phyloP scores from a whole-genome alignment of 2,888 invertebrate genomes.

The Calliphora vomitoria region DNA sequence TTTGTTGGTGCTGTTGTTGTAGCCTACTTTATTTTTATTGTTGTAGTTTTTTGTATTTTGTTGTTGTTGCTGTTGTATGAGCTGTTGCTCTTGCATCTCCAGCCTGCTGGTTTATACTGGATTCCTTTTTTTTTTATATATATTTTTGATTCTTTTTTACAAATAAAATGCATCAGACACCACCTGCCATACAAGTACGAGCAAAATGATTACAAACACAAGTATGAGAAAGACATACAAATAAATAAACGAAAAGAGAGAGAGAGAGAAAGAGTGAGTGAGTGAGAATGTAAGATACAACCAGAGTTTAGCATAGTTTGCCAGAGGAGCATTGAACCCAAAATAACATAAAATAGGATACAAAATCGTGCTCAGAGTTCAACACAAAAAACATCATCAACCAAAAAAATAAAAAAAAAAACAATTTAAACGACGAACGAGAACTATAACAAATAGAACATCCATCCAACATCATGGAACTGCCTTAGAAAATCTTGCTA shows the following conservation, averaged over 20 bases:
- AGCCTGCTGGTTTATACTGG: slow-evolving; percentile 42
- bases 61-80: slow-evolving; percentile 28
- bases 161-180: slow-evolving; percentile 60
- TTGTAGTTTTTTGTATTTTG: slow-evolving; percentile 29
- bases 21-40: slow-evolving; percentile 25
- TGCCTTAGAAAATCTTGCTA: not conserved
- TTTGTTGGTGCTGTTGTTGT: slow-evolving; percentile 21
- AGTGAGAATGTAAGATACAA: slow-evolving; percentile 20
- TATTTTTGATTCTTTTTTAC: not conserved
- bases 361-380: slow-evolving; percentile 52
- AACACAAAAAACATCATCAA: not conserved
- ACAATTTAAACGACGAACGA: not conserved
- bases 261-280: not conserved
- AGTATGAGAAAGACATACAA: not conserved
- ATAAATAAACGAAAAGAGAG: not conserved
- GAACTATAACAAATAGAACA: slow-evolving; percentile 29
- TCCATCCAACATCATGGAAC: slow-evolving; percentile 3
- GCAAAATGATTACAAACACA: slow-evolving; percentile 11
- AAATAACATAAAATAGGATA: slow-evolving; percentile 62
- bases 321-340: slow-evolving; percentile 66
- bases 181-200: slow-evolving; percentile 63
- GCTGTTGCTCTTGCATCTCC: slow-evolving; percentile 64
- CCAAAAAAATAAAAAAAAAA: not conserved
- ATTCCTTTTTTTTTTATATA: slow-evolving; percentile 19
- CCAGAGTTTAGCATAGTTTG: slow-evolving; percentile 55